Conservation (phyloP, 2,888 invertebrate species). For the Alviniconcha strummeri region DNA sequence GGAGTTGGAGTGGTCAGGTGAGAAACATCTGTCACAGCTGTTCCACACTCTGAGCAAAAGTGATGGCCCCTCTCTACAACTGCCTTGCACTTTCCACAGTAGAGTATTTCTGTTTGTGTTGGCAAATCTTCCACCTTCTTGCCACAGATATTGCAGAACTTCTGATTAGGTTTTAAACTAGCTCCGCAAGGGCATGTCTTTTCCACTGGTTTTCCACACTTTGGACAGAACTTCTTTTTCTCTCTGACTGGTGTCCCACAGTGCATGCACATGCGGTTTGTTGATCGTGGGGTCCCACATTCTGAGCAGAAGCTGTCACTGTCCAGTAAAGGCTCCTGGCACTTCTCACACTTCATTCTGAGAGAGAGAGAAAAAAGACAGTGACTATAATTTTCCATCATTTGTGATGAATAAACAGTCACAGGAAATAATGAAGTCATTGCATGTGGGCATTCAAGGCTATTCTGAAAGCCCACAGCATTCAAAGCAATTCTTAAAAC, state of each 20-base stretch:
- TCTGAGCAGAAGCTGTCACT: not conserved
- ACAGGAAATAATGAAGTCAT: too few relatives aligned
- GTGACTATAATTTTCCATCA: not conserved
- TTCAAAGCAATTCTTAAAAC: too few relatives aligned
- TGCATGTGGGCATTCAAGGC: too few relatives aligned
- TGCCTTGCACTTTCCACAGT: not conserved
- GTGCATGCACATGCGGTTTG: not conserved
- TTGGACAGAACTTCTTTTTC: not conserved
- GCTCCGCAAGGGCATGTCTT: not conserved
- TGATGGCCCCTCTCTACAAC: not conserved
- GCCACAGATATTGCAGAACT: not conserved
- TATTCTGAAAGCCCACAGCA: too few relatives aligned
- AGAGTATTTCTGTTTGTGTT: not conserved
- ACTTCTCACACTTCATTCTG: not conserved
- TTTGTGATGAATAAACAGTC: too few relatives aligned
- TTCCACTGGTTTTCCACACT: not conserved
- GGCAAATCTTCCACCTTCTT: not conserved
- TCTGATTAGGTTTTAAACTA: not conserved
- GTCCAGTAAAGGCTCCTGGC: not conserved
- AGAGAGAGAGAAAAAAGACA: not conserved
- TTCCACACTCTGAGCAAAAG: not conserved
- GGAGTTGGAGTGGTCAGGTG: not conserved
- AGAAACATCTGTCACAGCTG: not conserved
- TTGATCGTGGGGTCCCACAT: not conserved
- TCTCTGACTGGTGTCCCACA: not conserved